Evolutionary conservation across 2,888 invertebrate genomes (phyloP).

Genomic region (Diadegma fenestrale): DNA sequence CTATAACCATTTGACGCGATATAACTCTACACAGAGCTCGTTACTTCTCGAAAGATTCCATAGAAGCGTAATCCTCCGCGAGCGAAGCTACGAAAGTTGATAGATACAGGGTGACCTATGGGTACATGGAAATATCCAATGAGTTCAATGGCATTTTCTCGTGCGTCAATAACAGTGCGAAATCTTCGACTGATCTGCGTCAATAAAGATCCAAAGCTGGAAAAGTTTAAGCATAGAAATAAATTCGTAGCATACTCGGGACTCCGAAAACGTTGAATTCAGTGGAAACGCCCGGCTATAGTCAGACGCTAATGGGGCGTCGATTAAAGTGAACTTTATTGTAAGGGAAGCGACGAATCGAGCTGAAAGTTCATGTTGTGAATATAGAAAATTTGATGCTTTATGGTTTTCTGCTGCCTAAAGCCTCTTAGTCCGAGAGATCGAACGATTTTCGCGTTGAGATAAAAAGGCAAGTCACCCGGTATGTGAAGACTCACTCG

Average conservation of each 20-base stretch:
- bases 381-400: too few species aligned
- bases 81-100: slow-evolving; percentile 11
- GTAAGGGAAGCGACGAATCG: neutral
- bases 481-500: neutral
- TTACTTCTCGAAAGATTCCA: slow-evolving; percentile 61
- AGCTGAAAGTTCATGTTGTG: too few species aligned
- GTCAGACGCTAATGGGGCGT: neutral
- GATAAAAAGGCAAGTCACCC: slow-evolving; percentile 3
- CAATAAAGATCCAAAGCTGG: neutral
- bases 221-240: neutral
- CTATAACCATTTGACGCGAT: slow-evolving; percentile 18
- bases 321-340: neutral
- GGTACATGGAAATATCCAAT: neutral
- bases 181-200: neutral
- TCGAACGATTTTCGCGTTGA: neutral
- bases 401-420: neutral
- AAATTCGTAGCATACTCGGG: neutral
- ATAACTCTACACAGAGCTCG: slow-evolving; percentile 28
- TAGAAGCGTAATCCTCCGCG: slow-evolving; percentile 55
- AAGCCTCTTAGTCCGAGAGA: neutral
- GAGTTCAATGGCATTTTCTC: neutral
- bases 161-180: neutral
- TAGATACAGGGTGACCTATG: slow-evolving; percentile 21
- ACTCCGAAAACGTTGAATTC: neutral
- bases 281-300: neutral